Base-by-base conservation (phyloP, 2,888 invertebrate species). In the Herminia tarsipennalis region DNA sequence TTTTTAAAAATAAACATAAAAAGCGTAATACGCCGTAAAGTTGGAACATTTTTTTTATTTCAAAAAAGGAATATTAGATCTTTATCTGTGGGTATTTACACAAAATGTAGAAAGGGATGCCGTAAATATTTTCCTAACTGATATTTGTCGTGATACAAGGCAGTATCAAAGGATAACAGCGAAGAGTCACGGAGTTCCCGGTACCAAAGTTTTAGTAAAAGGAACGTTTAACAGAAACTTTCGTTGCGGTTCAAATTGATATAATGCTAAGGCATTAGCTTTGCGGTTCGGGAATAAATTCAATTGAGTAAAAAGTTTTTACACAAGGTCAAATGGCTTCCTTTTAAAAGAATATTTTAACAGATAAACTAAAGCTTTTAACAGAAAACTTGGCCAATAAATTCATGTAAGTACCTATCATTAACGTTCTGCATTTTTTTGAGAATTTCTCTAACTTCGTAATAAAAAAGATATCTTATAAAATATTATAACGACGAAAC, bases 91-190 rank as follows among this genome's bases (percentile, higher is more conserved):
- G 33, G 49, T 56, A 64, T 67, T 68, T 64, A 66, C 42, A 56
- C 50, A 52, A 45, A 55, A 50, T 28, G 40, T 54, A 32, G 34
- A 41, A 46, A 34, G 40, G 52, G 47, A 53, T 57, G 43, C 21
- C 47, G 30, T 59, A 66, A 65, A 70, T 62, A 60, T 56, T 60
- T 48, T 45, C 41, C 20, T 54, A 68, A 70, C 58, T 68, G 69
- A 59, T 63, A 55, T 53, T 37, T 68, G 40, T 45, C 67, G 55
- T 70, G 71, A 57, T 47, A 42, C 5, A 12, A 42, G 21, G 47
- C 47, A 62, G 41, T 70, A 52, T 56, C 5, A 35, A 29, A 33
- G 14, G n/a, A 17, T 27, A 47, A 57, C 36, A 30, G 20, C 28
- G 22, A 35, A 18, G 10, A 30, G 42, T 36, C 66, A 65, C 57